These are phyloP conservation scores for Bubalus kerabau DNA, from an alignment of 2,113 vertebrate genomes.

Conservation along the genomic window DNA sequence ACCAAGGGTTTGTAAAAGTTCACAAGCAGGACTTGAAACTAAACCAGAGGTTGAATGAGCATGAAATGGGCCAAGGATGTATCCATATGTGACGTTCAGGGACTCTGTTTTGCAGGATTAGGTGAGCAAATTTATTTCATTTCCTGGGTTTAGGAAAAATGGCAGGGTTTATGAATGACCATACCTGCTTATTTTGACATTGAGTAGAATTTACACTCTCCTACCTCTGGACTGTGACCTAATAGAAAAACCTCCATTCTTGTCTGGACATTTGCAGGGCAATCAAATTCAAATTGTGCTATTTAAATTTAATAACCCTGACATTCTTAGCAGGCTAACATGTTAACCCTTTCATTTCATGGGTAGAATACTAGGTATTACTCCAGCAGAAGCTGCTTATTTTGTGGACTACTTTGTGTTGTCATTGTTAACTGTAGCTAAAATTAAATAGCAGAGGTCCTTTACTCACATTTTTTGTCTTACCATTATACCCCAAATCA, in stretches of 20 bases:
- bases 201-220: background rate
- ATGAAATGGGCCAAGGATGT: background rate
- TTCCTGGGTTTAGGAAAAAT: background rate
- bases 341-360: background rate
- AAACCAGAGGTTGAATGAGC: background rate
- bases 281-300: background rate
- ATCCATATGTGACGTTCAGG: background rate
- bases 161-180: background rate
- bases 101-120: background rate
- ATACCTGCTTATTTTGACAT: background rate
- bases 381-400: background rate
- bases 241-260: background rate
- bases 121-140: background rate
- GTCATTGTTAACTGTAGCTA: background rate
- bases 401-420: background rate
- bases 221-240: background rate
- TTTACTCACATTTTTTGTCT: background rate
- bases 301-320: background rate
- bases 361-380: background rate
- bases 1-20: background rate
- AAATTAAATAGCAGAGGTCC: background rate
- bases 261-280: background rate
- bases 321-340: background rate
- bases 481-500: background rate
- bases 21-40: background rate